Evolutionary conservation across 2,113 vertebrate species (phyloP), one percentile per base, ranked within the genome.

Genomic region (Oreocharis arfaki): DNA sequence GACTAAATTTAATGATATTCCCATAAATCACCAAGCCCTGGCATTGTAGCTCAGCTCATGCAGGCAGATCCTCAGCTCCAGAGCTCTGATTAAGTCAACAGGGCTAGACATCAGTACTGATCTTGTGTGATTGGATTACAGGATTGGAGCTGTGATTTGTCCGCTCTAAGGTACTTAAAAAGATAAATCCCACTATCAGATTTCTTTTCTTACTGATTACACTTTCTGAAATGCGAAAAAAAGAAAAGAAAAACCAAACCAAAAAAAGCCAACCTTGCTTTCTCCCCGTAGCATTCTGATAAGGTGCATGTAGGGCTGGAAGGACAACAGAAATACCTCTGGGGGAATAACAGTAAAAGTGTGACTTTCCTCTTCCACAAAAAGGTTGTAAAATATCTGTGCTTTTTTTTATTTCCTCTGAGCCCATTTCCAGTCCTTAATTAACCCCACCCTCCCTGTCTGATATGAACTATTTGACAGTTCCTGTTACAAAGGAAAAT

Each of bases 81-180:
- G 86, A 88, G 60, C 47, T 93, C 47, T 50, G 60, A 50, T 83
- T 46, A 77, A 84, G 60, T 87, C 80, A 84, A 0, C 37, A 35
- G 73, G 86, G 55, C 76, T 13, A 9, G 78, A 63, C 69, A 83
- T 67, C 21, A 57, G 53, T 24, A 30, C 84, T 94, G 84, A 64
- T 84, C 80, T 55, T 42, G 26, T 61, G 57, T 91, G 84, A 92
- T 78, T 63, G 77, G 84, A 96, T 95, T 94, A 92, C 65, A 73
- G 81, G 80, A 87, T 35, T 94, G 81, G 76, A 84, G 89, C 81
- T 82, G 53, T 76, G 61, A 82, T 91, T 94, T 89, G 61, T 87
- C 70, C 64, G 53, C 57, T 80, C 44, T 70, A 63, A 88, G 60
- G 87, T 79, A 81, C 56, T 95, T 95, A 92, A 77, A 86, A 32